These are phyloP conservation scores for Hycleus cichorii DNA, from an alignment of 1,140 invertebrate genomes.

Conservation along the genomic window DNA sequence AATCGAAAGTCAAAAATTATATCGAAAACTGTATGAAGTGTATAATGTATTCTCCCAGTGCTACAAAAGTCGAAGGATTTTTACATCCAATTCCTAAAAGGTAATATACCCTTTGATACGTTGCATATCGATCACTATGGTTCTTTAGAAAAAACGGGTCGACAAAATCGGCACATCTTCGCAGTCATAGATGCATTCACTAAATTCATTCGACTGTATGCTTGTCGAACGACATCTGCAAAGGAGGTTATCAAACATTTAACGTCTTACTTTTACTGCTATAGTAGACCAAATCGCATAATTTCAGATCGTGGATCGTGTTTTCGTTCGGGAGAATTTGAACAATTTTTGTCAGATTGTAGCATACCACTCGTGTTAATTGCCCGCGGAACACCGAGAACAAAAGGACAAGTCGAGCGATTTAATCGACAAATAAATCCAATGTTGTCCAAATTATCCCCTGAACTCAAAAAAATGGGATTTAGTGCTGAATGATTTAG, in stretches of 20 bases:
- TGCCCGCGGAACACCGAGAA: slow-evolving; percentile 24
- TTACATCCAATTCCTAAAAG: too few species aligned
- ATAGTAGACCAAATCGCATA: slow-evolving; percentile 24
- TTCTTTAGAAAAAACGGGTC: too few species aligned
- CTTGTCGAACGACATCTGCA: not conserved
- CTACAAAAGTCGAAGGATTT: too few species aligned
- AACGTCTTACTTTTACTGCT: slow-evolving; percentile 20
- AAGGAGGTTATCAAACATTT: slow-evolving; percentile 20
- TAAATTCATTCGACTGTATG: not conserved
- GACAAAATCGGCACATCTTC: too few species aligned
- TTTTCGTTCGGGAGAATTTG: slow-evolving; percentile 31
- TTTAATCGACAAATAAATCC: slow-evolving; percentile 29
- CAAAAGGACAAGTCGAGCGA: slow-evolving; percentile 36
- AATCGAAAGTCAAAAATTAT: too few species aligned
- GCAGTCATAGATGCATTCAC: too few species aligned
- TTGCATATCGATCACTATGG: too few species aligned
- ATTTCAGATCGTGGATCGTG: slow-evolving; percentile 30
- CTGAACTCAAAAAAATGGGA: slow-evolving; percentile 18
- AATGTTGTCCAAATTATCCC: slow-evolving; percentile 23
- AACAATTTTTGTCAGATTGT: not conserved
- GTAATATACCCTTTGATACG: too few species aligned
- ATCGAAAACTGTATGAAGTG: too few species aligned
- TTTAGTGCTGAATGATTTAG: slow-evolving; percentile 13
- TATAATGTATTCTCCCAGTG: too few species aligned
- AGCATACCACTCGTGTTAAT: not conserved